These are phyloP conservation scores for Chaetops frenatus DNA, from an alignment of 2,113 vertebrate genomes.

Conservation along the genomic window DNA sequence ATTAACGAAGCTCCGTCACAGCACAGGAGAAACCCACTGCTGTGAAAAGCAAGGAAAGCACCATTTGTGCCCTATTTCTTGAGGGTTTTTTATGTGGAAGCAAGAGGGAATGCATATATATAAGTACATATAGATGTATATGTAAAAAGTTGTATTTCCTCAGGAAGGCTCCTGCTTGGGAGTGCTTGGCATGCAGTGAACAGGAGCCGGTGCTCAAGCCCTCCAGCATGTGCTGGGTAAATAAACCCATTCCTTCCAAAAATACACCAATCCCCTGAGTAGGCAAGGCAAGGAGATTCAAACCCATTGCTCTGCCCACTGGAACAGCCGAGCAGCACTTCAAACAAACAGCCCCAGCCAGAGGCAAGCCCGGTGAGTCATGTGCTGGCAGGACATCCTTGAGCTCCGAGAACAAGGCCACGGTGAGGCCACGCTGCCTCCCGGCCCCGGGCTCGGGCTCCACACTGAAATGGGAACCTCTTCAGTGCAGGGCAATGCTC, in stretches of 20 bases:
- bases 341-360: not conserved
- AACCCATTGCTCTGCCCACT: not conserved
- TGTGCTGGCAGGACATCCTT: not conserved
- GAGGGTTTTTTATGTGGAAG: not conserved
- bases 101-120: not conserved
- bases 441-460: not conserved
- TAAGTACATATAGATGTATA: too few relatives aligned
- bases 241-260: not conserved
- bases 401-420: not conserved
- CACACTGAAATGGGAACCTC: not conserved
- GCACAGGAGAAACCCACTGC: not conserved
- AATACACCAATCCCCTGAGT: not conserved
- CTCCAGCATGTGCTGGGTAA: not conserved
- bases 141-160: not conserved
- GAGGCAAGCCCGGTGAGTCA: not conserved
- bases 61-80: not conserved
- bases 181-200: not conserved
- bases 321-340: not conserved
- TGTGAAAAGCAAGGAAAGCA: not conserved
- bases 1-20: not conserved
- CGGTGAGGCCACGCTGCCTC: not conserved
- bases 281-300: not conserved
- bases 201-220: not conserved
- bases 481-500: accelerated
- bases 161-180: not conserved